Base-by-base conservation (phyloP, 2,888 invertebrate genomes). In the Synergus japonicus region DNA sequence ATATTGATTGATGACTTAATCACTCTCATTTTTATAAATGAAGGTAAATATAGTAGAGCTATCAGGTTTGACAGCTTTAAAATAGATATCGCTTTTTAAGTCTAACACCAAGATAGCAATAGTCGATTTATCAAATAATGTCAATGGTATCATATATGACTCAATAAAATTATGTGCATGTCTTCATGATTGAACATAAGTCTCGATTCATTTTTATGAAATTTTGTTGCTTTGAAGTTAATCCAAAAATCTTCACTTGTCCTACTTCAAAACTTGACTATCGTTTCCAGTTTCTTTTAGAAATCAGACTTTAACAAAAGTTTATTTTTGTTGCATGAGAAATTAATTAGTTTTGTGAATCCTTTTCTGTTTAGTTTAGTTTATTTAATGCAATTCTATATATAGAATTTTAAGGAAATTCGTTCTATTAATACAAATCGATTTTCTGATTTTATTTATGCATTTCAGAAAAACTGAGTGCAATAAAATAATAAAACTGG, bases 401-500 rank as follows among this genome's bases (percentile, higher is more conserved):
- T 37, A 7, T 37, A 37, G 7, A 37, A 5, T 63, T 63, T 13
- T 22, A 13, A 4, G 12, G 63, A n/a, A 22, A 46, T 46, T n/a
- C n/a, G 12, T 43, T 41, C 5, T 44, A n/a, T 44, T 66, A 44
- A 66, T 64, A 37, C 22, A 18, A 44, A 43, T n/a, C 18, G 7
- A 41, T 41, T 66, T 58, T 10, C 9, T 10, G 22, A 29, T 54
- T 44, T 76, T 29, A 0, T 49, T 18, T 5, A 22, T 46, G 41
- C 44, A 10, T 54, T 66, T 15, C 54, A 77, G 77, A 54, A 12
- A 29, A 10, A 65, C 41, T 22, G 10, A 41, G 41, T 78, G 43
- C 66, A 78, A 65, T 66, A 7, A 4, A 13, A 18, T 18, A 66
- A 78, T 0, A 43, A 82, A 83, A 85, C 88, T 88, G 90, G 91